These are phyloP conservation scores for Pemphredon lugubris DNA, from an alignment of 2,888 invertebrate genomes.

Conservation along the genomic window DNA sequence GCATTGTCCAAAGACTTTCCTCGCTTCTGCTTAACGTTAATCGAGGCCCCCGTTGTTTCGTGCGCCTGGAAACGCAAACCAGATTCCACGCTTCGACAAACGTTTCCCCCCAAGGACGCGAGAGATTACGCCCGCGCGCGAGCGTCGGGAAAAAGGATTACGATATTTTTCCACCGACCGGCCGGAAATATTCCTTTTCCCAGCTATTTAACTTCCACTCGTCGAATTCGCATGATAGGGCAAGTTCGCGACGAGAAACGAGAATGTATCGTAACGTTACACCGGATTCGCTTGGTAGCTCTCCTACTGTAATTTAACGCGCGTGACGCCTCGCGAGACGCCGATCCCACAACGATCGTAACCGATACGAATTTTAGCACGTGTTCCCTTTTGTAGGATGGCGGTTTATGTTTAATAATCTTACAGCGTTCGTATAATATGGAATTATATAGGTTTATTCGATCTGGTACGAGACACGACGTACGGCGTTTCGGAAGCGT, in stretches of 20 bases:
- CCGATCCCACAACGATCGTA: background rate
- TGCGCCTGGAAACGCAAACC: background rate
- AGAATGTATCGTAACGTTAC: constrained; percentile 42
- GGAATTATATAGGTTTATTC: no score
- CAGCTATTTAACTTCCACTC: background rate
- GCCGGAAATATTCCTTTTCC: background rate
- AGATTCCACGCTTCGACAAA: background rate
- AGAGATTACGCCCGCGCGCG: background rate
- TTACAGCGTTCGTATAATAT: no score
- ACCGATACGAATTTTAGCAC: constrained; percentile 36
- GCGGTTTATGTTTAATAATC: no score
- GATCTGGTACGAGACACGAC: no score
- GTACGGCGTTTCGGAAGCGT: no score
- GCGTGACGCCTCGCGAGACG: background rate
- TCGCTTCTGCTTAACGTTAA: constrained; percentile 23
- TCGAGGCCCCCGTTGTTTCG: no score
- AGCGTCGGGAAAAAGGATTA: background rate
- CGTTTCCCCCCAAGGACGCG: background rate
- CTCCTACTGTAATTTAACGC: constrained; percentile 47
- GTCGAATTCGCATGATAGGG: background rate
- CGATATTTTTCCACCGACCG: no score
- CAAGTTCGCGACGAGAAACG: background rate
- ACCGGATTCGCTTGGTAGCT: constrained; percentile 31
- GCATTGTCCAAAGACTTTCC: constrained; percentile 23
- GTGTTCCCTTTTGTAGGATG: no score